These are phyloP conservation scores for Phrynocephalus vlangalii DNA, from an alignment of 2,797 vertebrate genomes.

Conservation along the genomic window DNA sequence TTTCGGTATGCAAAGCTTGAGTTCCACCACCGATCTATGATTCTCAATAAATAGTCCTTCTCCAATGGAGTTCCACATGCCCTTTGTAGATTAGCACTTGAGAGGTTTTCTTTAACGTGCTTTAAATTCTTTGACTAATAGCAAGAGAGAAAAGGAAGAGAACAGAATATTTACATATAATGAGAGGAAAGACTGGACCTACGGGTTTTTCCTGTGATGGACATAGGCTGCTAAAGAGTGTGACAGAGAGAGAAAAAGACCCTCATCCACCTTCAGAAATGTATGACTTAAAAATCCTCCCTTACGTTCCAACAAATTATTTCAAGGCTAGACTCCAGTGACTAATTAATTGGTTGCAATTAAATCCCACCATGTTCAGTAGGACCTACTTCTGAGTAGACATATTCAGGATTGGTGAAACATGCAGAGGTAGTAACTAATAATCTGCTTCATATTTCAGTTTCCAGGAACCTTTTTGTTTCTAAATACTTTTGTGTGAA, in stretches of 20 bases:
- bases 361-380: background rate
- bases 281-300: background rate
- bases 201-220: background rate
- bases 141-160: background rate
- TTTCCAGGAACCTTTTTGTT: background rate
- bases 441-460: background rate
- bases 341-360: background rate
- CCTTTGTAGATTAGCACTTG: background rate
- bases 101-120: background rate
- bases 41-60: background rate
- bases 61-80: background rate
- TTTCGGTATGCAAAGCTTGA: background rate
- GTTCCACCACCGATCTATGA: background rate
- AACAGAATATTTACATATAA: background rate
- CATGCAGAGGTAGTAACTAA: no score
- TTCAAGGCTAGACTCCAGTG: background rate
- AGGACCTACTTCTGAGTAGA: background rate
- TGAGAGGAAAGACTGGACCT: background rate
- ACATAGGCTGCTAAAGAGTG: background rate
- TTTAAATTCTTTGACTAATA: slow-evolving; percentile 3
- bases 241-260: background rate
- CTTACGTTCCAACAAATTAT: background rate
- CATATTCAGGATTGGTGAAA: background rate
- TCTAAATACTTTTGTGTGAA: background rate
- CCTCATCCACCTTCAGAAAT: no score